These are phyloP conservation scores for Eupeodes latifasciatus DNA, from an alignment of 2,888 invertebrate genomes.

Conservation along the genomic window DNA sequence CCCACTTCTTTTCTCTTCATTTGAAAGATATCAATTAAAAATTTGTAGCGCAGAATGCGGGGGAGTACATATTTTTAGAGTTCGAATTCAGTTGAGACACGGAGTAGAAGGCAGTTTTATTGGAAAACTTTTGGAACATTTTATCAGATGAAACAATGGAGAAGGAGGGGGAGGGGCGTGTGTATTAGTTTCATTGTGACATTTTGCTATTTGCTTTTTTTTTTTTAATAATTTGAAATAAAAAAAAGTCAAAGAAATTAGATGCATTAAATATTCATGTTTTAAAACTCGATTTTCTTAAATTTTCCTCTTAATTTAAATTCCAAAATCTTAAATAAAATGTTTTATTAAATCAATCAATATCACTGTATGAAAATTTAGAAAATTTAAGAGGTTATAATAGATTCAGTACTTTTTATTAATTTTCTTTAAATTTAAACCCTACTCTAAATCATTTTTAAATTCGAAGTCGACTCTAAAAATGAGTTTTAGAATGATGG, in stretches of 20 bases:
- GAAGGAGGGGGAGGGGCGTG: neutral
- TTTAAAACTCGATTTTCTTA: too few species aligned
- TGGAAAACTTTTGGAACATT: slow-evolving; percentile 36
- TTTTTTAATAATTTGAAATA: neutral
- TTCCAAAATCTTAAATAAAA: too few species aligned
- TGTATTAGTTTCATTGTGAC: slow-evolving; percentile 24
- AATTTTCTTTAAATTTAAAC: too few species aligned
- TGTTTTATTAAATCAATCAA: too few species aligned
- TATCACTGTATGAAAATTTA: too few species aligned
- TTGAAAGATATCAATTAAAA: slow-evolving; percentile 61
- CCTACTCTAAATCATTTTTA: too few species aligned
- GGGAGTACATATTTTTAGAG: neutral
- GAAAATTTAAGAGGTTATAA: too few species aligned
- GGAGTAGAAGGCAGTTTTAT: slow-evolving; percentile 30
- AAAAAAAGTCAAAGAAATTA: neutral
- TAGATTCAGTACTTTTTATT: too few species aligned
- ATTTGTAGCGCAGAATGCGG: neutral
- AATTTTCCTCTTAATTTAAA: neutral
- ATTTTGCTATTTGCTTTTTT: neutral
- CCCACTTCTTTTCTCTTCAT: neutral
- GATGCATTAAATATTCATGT: too few species aligned
- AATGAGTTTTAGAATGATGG: too few species aligned
- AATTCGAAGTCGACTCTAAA: too few species aligned
- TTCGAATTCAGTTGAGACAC: neutral
- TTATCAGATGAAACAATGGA: neutral